Percentiles rank a stretch among this genome's conserved stretches.
Conservation (phyloP, 2,888 invertebrate genomes). For the Nowickia ferox region DNA sequence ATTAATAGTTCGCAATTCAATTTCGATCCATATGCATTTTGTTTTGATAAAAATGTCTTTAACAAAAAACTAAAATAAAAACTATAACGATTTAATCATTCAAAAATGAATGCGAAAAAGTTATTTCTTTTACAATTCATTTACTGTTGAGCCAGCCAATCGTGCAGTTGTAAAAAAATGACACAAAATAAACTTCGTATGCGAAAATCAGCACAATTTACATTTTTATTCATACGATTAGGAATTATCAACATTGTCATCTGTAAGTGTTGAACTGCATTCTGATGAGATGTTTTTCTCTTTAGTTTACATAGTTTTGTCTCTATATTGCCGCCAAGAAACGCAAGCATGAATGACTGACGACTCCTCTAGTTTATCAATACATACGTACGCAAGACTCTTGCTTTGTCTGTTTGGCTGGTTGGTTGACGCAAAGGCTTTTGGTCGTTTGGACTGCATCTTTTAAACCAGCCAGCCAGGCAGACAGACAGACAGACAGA, state of each 20-base stretch:
- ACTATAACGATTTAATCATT: conserved; percentile 12
- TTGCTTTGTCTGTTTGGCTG: background rate
- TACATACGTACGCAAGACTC: conserved; percentile 8
- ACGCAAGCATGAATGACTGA: conserved; percentile 32
- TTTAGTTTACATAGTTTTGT: conserved; percentile 62
- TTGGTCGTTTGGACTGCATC: conserved; percentile 10
- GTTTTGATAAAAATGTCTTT: background rate
- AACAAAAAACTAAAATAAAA: conserved; percentile 14
- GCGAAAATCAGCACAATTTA: conserved; percentile 76
- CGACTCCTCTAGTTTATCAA: conserved; percentile 23
- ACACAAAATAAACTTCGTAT: conserved; percentile 48
- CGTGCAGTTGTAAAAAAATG: conserved; percentile 1
- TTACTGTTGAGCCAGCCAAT: conserved; percentile 16
- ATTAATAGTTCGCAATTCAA: background rate
- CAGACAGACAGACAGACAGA: background rate
- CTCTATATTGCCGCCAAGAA: conserved; percentile 63
- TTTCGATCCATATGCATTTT: background rate
- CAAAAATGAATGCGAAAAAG: conserved; percentile 8
- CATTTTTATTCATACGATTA: conserved; percentile 82
- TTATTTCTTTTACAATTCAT: background rate
- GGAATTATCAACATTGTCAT: conserved; percentile 80
- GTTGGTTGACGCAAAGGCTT: conserved; percentile 22
- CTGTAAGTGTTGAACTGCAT: conserved; percentile 77
- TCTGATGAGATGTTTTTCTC: conserved; percentile 74
- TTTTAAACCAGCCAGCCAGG: background rate